Base-by-base conservation (phyloP, 35 echinoderm and acorn worm genomes). In the Ptychodera flava region DNA sequence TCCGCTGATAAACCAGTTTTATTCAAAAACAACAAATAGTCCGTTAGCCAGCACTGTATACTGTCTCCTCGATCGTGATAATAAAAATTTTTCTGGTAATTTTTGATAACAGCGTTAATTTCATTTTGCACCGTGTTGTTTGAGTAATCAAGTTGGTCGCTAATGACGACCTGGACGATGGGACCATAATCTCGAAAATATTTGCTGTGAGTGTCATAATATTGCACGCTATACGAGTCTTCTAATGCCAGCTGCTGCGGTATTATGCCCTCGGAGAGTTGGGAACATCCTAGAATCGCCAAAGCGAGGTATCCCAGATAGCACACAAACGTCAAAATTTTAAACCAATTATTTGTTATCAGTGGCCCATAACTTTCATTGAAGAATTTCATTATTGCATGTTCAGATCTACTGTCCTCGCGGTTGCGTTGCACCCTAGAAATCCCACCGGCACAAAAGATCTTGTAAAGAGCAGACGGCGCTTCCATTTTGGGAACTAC, bases 1-100 rank as follows among this genome's bases (percentile, higher is more conserved):
- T 37, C 79, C 0, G 77, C 0, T 1, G 28, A 78, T 32, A 79
- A 36, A 10, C 35, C 31, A 28, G 10, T 77, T 30, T 35, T 10
- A 33, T 79, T 38, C 1, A 87, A 81, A 36, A 91, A 99, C 29
- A 82, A 35, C 22, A 82, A 78, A 35, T 88, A 99, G 52, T 90
- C 90, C 31, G 77, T 35, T 31, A 99, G 76, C 96, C 96, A 99
- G 34, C 85, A 99, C 36, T 99, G 92, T 0, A 93, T 94, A 33
- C 84, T 86, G n/a, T 85, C 83, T 36, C 37, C 28, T 0, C 82
- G 33, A 12, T 64, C 22, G 33, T n/a, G 29, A 29, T 85, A 38
- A 33, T 85, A 52, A 38, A 80, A 93, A 31, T 89, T 16, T 36
- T 83, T 76, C 6, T 16, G 92, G 82, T 90, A 92, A 83, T 80